Conservation (phyloP, 1,140 invertebrate species). For the Drosophila mojavensis region DNA sequence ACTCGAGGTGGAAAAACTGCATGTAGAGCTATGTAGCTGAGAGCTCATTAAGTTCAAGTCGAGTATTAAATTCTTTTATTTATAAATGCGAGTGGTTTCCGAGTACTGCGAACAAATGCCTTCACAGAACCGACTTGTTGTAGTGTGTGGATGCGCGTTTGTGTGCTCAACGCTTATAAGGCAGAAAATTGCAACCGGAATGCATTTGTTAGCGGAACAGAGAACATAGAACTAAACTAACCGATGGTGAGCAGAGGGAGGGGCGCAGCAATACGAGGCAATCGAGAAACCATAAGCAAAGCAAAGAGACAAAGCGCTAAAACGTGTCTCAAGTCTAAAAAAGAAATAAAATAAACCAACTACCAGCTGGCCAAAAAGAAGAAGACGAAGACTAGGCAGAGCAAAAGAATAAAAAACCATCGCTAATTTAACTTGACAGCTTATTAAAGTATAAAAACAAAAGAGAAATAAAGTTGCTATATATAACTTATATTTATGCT, state of each 20-base stretch:
- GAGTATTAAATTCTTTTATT: constrained; percentile 75
- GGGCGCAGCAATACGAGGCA: constrained; percentile 14
- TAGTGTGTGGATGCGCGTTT: constrained; percentile 21
- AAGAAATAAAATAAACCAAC: background rate
- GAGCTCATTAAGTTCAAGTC: constrained; percentile 64
- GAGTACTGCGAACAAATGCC: constrained; percentile 28
- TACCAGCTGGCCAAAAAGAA: constrained; percentile 2
- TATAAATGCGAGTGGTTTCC: constrained; percentile 57
- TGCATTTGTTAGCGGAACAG: constrained; percentile 58
- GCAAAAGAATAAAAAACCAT: background rate
- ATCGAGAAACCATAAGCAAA: constrained; percentile 22
- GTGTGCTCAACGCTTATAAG: constrained; percentile 69
- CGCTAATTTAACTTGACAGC: too few relatives aligned
- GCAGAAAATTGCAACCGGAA: constrained; percentile 77
- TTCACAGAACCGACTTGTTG: constrained; percentile 19
- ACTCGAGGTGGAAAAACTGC: constrained; percentile 20
- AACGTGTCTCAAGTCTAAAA: constrained; percentile 19
- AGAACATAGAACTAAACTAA: constrained; percentile 4
- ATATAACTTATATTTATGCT: too few relatives aligned
- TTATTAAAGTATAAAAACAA: too few relatives aligned
- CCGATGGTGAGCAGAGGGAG: background rate
- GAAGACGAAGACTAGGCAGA: background rate
- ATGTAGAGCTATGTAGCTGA: constrained; percentile 21
- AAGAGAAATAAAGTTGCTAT: too few relatives aligned
- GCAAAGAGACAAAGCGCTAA: constrained; percentile 20